phyloP scores from a whole-genome alignment of 2,888 invertebrate species.

The Gerris lacustris region DNA sequence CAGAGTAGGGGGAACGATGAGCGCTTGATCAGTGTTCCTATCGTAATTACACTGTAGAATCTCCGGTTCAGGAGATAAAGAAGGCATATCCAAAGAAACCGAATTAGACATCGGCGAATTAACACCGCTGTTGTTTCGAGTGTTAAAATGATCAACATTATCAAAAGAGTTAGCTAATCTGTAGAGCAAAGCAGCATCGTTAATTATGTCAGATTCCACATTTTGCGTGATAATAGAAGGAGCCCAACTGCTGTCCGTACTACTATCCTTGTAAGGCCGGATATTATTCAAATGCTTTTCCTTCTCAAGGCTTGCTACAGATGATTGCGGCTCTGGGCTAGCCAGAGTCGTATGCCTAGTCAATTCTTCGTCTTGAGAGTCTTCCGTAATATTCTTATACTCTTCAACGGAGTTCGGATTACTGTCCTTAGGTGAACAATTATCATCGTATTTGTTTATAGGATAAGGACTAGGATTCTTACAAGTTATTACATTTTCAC shows the following conservation, averaged over 20 bases:
- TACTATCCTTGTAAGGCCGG: not conserved
- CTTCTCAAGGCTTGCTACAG: too few species aligned
- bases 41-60: not conserved
- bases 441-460: not conserved
- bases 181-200: not conserved
- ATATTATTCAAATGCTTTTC: not conserved
- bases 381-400: not conserved
- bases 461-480: not conserved
- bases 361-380: not conserved
- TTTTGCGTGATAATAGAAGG: not conserved
- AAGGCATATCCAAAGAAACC: not conserved
- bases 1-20: not conserved
- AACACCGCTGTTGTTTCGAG: not conserved
- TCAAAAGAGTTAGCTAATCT: not conserved
- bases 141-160: not conserved
- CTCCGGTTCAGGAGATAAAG: not conserved
- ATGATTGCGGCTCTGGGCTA: too few species aligned
- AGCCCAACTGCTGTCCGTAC: too few species aligned
- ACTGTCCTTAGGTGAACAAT: not conserved
- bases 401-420: slow-evolving; percentile 5
- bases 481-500: slow-evolving; percentile 8
- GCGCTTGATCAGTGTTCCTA: not conserved
- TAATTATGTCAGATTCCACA: not conserved
- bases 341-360: too few species aligned
- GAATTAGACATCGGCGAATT: not conserved